A percentile compares a stretch with the other conserved stretches of the same genome.
These are phyloP conservation scores for Antechinus stuartii DNA, from an alignment of 2,113 vertebrate genomes.

Conservation along the genomic window DNA sequence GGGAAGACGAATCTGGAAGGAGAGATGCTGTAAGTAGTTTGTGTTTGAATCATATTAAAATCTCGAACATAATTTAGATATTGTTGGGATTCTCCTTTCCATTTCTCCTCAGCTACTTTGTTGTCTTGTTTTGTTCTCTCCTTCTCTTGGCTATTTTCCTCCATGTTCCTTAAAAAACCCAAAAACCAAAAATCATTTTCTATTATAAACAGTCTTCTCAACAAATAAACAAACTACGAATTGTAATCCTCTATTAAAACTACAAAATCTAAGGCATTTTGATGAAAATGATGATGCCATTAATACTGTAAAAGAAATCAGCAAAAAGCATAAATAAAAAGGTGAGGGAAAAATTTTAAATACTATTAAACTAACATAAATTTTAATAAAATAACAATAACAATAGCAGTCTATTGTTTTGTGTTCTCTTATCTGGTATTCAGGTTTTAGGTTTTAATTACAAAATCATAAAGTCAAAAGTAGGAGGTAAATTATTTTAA, in stretches of 20 bases:
- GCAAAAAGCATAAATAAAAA: background rate
- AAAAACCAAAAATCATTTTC: background rate
- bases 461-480: background rate
- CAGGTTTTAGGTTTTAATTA: background rate
- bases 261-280: background rate
- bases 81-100: background rate
- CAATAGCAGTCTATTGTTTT: background rate
- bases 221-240: background rate
- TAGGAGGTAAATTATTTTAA: background rate
- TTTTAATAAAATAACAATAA: background rate
- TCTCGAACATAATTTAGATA: background rate
- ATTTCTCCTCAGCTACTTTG: background rate
- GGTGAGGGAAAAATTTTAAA: background rate
- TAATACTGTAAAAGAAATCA: background rate
- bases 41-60: constrained; percentile 60
- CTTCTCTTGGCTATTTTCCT: background rate
- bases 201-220: background rate
- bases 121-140: background rate
- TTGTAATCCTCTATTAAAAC: background rate
- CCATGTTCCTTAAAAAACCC: background rate
- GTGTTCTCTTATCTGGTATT: background rate
- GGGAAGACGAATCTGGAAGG: constrained; percentile 89
- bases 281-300: background rate
- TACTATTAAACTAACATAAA: background rate
- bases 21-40: constrained; percentile 92